A percentile compares a stretch with the other conserved stretches of the same genome.
Conservation (phyloP, 2,113 vertebrate species). For the Promerops cafer region DNA sequence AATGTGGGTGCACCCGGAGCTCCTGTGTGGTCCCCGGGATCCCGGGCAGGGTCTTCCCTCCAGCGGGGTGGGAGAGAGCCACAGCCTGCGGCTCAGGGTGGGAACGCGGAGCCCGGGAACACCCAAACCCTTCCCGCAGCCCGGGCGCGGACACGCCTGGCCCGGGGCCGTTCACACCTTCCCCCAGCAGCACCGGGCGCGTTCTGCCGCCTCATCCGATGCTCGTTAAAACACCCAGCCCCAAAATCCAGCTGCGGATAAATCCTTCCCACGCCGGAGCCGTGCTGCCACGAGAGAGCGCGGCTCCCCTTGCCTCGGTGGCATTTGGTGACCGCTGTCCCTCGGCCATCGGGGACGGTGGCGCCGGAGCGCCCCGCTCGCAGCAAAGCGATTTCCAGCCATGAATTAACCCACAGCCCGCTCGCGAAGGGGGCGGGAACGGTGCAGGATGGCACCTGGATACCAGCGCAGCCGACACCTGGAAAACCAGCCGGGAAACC, state of each 20-base stretch:
- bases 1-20: background rate
- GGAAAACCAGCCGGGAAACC: background rate
- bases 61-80: background rate
- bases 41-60: background rate
- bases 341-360: background rate
- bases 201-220: background rate
- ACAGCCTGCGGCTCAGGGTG: background rate
- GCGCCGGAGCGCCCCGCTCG: background rate
- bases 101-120: background rate
- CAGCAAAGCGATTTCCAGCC: background rate
- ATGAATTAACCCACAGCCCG: background rate
- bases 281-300: fast-evolving
- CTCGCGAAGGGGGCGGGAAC: fast-evolving
- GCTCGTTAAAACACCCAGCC: background rate
- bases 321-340: background rate
- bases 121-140: background rate
- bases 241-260: background rate
- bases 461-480: background rate
- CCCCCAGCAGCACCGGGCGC: background rate
- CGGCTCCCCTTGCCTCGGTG: background rate
- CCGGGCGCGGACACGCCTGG: background rate
- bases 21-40: fast-evolving
- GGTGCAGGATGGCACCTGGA: background rate
- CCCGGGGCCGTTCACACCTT: background rate
- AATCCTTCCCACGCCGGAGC: background rate